Base-by-base conservation (phyloP, 2,113 vertebrate genomes). In the Dinomys branickii region DNA sequence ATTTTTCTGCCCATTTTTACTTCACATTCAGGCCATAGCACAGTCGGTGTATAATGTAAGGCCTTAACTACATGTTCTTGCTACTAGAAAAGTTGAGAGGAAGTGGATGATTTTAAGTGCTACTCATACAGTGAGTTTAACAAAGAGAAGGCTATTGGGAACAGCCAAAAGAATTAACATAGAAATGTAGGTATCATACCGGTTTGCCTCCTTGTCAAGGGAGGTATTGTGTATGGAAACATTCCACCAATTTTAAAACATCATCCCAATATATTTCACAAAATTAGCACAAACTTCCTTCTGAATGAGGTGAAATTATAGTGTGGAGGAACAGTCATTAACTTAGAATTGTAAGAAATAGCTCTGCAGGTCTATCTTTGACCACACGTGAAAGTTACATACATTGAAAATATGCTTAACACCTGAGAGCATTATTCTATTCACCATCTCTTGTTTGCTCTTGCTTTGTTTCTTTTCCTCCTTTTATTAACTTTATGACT, bases 1-100 rank as follows among this genome's bases (percentile, higher is more conserved):
- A 44, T 92, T 50, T 41, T 44, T 97, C n/a, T 96, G 56, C 50
- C 19, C 95, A 30, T 54, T 90, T 97, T 96, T 81, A 78, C n/a
- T 95, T 94, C 90, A 67, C 14, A 90, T 90, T 90, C 54, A 69
- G 77, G 7, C 26, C 95, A 35, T 24, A 50, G 95, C 26, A 52
- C 41, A 63, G 82, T 94, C 61, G 54, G 80, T 61, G 77, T 89
- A 75, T 30, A 82, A 50, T 65, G 47, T 85, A 91, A 86, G 87
- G 59, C 73, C 59, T 94, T 94, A 96, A 95, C 22, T 44, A 94
- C 73, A 56, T 67, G 30, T 91, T 95, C 65, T 88, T 96, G 54
- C 67, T 69, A 82, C 47, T 78, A 65, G 16, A 81, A 67, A 85
- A 93, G 61, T n/a, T 94, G 92, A 81, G 47, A 92, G 28, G 54